Evolutionary conservation across 2,888 invertebrate species (phyloP), one percentile per base, ranked within the genome.

Genomic region (Cheilosia urbana): DNA sequence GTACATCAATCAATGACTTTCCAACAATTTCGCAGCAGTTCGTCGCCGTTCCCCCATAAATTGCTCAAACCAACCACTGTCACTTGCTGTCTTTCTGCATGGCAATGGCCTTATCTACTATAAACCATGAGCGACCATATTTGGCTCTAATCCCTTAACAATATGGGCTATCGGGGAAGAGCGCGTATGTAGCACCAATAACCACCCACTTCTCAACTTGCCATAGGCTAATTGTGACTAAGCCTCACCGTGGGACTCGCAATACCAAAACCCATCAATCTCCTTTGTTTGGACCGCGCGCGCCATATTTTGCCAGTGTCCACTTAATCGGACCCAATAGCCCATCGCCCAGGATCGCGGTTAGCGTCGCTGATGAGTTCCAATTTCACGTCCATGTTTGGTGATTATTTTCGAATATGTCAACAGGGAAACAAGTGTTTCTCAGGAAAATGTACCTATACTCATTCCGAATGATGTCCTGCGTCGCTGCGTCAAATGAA

Each of bases 401-500:
- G 65, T 84, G 80, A 75, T 80, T 84, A 79, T 80, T 75, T 79
- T 63, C 45, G 53, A 47, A 76, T 79, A 84, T 80, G 80, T 79
- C 80, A 84, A 75, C 80, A 66, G 30, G 40, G 15, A 60, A 75
- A 76, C 75, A 84, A 84, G 82, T 77, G 69, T 71, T 82, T 60
- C 62, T 66, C 60, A 66, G 21, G 55, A 63, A 79, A 79, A 65
- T 79, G 27, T 6, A n/a, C n/a, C n/a, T n/a, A 60, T 79, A 80
- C 71, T 42, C 51, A 15, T 45, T 51, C 51, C 9, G 24, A 19
- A 37, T 53, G 53, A 37, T 13, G 34, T 58, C 40, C 11, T 1
- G 27, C 51, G 30, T 62, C 17, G 51, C 57, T 24, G 40, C 3
- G 45, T 37, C 40, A 42, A 30, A 60, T n/a, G 42, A 30, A 37